Conservation (phyloP, 2,888 invertebrate species). For the Arge pagana region DNA sequence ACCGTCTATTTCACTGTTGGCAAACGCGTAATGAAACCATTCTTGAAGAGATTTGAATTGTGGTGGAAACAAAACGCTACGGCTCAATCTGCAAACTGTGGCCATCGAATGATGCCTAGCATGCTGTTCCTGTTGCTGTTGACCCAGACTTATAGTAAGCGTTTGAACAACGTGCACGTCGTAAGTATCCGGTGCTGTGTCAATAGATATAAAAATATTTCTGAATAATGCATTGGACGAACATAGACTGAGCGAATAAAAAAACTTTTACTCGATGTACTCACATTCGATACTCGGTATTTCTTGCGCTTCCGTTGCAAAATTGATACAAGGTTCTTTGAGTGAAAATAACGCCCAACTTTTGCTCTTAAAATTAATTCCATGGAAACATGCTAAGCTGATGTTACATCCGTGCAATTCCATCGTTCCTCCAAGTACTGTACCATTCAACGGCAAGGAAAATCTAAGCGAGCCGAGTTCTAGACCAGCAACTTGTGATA, state of each 20-base stretch:
- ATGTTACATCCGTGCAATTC: slow-evolving; percentile 88
- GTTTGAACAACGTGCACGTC: slow-evolving; percentile 88
- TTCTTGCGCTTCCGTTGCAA: slow-evolving; percentile 92
- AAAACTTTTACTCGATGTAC: no score
- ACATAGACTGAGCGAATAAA: slow-evolving; percentile 11
- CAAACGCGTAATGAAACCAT: slow-evolving; percentile 97
- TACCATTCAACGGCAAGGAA: slow-evolving; percentile 72
- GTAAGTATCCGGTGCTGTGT: slow-evolving; percentile 59
- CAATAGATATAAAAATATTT: slow-evolving; percentile 1
- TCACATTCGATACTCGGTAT: slow-evolving; percentile 70
- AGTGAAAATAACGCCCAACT: slow-evolving; percentile 96
- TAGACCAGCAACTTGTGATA: slow-evolving; percentile 80
- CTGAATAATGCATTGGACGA: slow-evolving; percentile 2
- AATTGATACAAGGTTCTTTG: slow-evolving; percentile 89
- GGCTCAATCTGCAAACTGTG: slow-evolving; percentile 88
- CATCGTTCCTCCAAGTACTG: slow-evolving; percentile 86
- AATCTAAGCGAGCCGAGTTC: slow-evolving; percentile 75
- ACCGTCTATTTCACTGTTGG: slow-evolving; percentile 94
- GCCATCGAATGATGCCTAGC: slow-evolving; percentile 87
- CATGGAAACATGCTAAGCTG: slow-evolving; percentile 95
- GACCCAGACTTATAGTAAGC: slow-evolving; percentile 85
- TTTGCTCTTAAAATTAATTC: slow-evolving; percentile 93
- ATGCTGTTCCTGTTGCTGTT: slow-evolving; percentile 66
- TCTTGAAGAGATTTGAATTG: slow-evolving; percentile 93
- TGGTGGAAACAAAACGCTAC: slow-evolving; percentile 92